These are phyloP conservation scores for Pseudorectes ferrugineus DNA, from an alignment of 2,113 vertebrate species.

Conservation along the genomic window DNA sequence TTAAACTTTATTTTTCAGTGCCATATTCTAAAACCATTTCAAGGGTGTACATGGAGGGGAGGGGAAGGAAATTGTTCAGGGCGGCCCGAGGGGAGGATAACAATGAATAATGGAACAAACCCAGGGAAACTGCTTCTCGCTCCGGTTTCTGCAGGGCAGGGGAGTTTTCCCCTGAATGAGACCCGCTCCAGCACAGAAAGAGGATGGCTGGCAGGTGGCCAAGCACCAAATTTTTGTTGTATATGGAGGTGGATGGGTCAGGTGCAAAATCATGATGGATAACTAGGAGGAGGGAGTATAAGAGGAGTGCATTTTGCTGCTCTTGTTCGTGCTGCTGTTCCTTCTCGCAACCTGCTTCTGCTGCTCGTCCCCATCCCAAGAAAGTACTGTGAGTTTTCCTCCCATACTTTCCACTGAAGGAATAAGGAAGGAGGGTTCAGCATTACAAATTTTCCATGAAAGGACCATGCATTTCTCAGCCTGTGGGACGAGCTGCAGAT, in stretches of 20 bases:
- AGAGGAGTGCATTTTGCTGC: background rate
- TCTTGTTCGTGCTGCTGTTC: rapidly evolving
- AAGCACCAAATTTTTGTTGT: background rate
- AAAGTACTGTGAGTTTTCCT: background rate
- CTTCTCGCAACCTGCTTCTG: background rate
- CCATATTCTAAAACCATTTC: conserved; percentile 18
- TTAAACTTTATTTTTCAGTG: conserved; percentile 4
- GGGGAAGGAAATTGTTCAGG: conserved; percentile 46
- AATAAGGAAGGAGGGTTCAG: background rate
- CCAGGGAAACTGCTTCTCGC: background rate
- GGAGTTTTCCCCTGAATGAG: background rate
- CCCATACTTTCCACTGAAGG: background rate
- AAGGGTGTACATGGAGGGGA: background rate
- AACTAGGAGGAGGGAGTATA: background rate
- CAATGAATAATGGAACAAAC: conserved; percentile 36
- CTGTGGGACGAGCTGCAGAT: rapidly evolving
- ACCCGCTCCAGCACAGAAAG: background rate
- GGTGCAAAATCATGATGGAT: background rate
- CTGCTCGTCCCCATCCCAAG: background rate
- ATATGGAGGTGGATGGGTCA: background rate
- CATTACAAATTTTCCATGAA: background rate
- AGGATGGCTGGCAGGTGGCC: background rate
- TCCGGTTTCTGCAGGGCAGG: background rate
- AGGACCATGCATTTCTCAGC: background rate
- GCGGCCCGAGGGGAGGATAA: background rate